Evolutionary conservation across 1,140 invertebrate genomes (phyloP).

Genomic region (Druon quercuslanigerum): DNA sequence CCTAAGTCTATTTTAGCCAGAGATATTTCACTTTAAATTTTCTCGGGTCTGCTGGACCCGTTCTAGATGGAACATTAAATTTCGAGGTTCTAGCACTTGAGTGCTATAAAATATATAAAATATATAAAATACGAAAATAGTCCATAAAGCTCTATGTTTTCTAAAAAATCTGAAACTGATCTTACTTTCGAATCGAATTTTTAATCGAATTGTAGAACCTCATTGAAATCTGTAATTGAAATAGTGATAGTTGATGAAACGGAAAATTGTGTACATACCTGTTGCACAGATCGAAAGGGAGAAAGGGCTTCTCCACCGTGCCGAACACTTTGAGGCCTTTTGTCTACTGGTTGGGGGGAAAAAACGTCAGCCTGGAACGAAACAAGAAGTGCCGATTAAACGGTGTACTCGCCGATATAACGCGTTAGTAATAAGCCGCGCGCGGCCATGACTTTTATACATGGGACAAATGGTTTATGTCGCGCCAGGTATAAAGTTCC

Average conservation of each 20-base stretch:
- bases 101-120: no score
- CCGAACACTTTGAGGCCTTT: slow-evolving; percentile 77
- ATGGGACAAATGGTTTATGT: slow-evolving; percentile 60
- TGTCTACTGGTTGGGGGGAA: slow-evolving; percentile 65
- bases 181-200: no score
- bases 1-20: no score
- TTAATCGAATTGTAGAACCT: not conserved
- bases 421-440: slow-evolving; percentile 48
- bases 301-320: slow-evolving; percentile 75
- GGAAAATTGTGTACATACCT: slow-evolving; percentile 50
- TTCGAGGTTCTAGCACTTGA: no score
- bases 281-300: slow-evolving; percentile 75
- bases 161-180: no score
- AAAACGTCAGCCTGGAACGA: slow-evolving; percentile 72
- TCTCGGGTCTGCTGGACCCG: no score
- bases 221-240: slow-evolving; percentile 6
- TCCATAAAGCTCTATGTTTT: no score
- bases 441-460: slow-evolving; percentile 59
- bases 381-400: slow-evolving; percentile 58
- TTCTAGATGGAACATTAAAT: no score
- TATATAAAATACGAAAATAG: no score
- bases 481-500: slow-evolving; percentile 72
- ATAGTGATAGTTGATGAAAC: not conserved
- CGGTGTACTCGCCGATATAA: slow-evolving; percentile 47
- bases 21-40: no score